Evolutionary conservation across 2,888 invertebrate species (phyloP), one percentile per base, ranked within the genome.

Genomic region (Lepidocyrtoides sp.): DNA sequence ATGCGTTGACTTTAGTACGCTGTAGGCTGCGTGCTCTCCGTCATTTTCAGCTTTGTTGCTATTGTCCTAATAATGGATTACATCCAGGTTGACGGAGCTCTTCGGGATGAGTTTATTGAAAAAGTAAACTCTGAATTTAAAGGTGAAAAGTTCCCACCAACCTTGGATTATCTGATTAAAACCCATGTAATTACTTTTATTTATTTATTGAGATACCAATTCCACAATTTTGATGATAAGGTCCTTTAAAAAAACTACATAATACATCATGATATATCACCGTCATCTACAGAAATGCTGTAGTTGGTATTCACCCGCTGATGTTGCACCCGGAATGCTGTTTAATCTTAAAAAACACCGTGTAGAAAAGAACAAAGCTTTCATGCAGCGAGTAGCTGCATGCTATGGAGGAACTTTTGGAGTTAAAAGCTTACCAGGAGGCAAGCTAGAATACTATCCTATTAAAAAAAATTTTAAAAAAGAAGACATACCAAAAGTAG

Each of bases 301-400:
- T 41, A 85, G 86, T 3, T 92, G 92, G 92, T 81, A 14, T 29
- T 85, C 86, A 14, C 89, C 91, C 0, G 32, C 57, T 0, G 92
- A 92, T 48, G 66, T 92, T 44, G 23, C 48, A 5, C 48, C 69
- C 0, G 5, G 26, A 7, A 0, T 1, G 2, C 0, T 85, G 5
- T 72, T 89, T 44, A 44, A 85, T 17, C 20, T 91, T 4, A 32
- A 29, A 2, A 75, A 75, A 7, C n/a, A n/a, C n/a, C n/a, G 29
- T 0, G 2, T 81, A 86, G 17, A 12, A 41, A 1, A 32, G 75
- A 10, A 20, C 0, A 5, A 81, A 92, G 23, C 44, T 66, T 92
- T 89, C 23, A 89, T 92, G 92, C 23, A 48, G 0, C 20, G 41
- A 0, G 75, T 92, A 0, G 83, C 66, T 12, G 2, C 32, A 0